These are phyloP conservation scores for Chloropsis cyanopogon DNA, from an alignment of 2,113 vertebrate genomes.

Conservation along the genomic window DNA sequence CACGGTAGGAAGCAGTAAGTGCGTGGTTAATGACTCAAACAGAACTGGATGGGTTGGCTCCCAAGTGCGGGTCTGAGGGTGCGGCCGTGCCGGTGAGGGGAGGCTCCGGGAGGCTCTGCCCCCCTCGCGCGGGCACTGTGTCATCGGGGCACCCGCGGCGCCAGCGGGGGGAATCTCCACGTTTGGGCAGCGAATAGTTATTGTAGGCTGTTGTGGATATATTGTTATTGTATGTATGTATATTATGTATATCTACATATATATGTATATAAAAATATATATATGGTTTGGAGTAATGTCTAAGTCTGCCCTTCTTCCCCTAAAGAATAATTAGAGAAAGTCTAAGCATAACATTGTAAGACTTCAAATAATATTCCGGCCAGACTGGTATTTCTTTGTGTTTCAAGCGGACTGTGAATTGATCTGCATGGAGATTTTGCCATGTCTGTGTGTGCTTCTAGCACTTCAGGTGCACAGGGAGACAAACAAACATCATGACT, in stretches of 20 bases:
- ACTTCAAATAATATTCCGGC: not conserved
- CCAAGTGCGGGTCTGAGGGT: not conserved
- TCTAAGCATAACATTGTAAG: not conserved
- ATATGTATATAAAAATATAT: no score
- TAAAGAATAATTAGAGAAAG: not conserved
- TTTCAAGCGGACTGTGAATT: not conserved
- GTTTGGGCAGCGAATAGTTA: not conserved
- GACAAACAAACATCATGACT: not conserved
- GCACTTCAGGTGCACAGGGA: not conserved
- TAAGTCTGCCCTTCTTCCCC: not conserved
- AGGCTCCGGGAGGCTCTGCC: not conserved
- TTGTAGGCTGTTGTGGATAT: not conserved
- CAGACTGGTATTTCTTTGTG: not conserved
- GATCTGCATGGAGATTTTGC: not conserved
- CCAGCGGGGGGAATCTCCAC: not conserved
- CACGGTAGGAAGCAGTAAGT: not conserved
- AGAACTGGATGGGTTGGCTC: not conserved
- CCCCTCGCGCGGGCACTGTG: fast-evolving
- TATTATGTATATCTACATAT: not conserved
- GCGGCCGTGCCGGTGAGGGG: not conserved
- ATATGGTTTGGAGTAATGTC: not conserved
- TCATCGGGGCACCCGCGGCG: not conserved
- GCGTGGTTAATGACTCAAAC: not conserved
- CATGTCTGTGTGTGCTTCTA: not conserved
- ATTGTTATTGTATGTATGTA: not conserved